Conservation (phyloP, 2,797 vertebrate species). For the Hozukius guyotensis region DNA sequence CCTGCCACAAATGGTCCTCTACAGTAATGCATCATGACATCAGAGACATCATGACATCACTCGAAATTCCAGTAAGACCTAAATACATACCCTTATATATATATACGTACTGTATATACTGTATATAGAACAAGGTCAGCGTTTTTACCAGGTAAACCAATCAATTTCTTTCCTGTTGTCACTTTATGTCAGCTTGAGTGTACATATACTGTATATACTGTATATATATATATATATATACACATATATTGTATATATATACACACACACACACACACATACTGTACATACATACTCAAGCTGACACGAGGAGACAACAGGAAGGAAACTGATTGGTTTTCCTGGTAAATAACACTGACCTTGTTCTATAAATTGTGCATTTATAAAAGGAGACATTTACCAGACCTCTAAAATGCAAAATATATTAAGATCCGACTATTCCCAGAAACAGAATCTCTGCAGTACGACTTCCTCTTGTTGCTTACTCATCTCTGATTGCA, state of each 20-base stretch:
- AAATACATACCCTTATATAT: neutral
- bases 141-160: too few species aligned
- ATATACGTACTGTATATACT: too few species aligned
- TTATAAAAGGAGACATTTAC: neutral
- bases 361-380: neutral
- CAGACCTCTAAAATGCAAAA: neutral
- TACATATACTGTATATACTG: too few species aligned
- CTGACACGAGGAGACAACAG: neutral
- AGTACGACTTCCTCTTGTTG: neutral
- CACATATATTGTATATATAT: too few species aligned
- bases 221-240: too few species aligned
- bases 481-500: constrained; percentile 43
- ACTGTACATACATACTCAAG: too few species aligned
- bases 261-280: too few species aligned
- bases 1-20: neutral
- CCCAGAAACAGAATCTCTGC: neutral
- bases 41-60: neutral
- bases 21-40: neutral
- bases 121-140: too few species aligned
- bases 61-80: neutral
- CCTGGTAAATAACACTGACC: neutral
- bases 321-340: neutral
- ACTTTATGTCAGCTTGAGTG: too few species aligned
- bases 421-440: neutral
- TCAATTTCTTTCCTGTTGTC: too few species aligned